Evolutionary conservation across 2,113 vertebrate genomes (phyloP).

Genomic region (Gallinago paraguaiae): DNA sequence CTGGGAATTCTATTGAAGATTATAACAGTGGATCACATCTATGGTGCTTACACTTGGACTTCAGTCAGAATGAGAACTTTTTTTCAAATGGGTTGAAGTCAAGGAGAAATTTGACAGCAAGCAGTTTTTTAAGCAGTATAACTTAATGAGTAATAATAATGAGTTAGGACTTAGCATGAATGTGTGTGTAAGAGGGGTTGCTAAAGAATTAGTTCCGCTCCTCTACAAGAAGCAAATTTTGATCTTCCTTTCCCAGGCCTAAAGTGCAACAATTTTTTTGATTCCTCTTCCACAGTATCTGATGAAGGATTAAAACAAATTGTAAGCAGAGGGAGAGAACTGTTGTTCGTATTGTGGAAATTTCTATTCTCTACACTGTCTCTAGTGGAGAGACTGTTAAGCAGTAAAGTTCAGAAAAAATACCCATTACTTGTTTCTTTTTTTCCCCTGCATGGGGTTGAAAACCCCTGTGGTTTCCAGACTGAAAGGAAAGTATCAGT

Average conservation of each 20-base stretch:
- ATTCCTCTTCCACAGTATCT: not conserved
- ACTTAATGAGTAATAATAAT: not conserved
- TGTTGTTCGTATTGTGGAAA: not conserved
- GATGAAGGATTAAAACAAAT: not conserved
- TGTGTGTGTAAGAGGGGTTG: not conserved
- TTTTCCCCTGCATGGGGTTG: not conserved
- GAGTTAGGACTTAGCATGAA: not conserved
- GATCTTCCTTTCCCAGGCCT: not conserved
- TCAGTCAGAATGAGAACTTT: not conserved
- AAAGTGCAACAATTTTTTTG: not conserved
- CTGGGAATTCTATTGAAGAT: not conserved
- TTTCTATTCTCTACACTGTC: not conserved
- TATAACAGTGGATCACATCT: not conserved
- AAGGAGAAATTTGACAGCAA: not conserved
- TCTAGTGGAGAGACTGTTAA: not conserved
- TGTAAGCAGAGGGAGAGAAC: not conserved
- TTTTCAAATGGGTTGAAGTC: not conserved
- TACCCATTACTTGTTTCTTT: not conserved
- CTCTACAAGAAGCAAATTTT: not conserved
- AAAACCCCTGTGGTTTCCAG: slow-evolving; percentile 42
- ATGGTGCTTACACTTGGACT: not conserved
- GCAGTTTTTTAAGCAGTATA: not conserved
- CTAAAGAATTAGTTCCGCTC: not conserved
- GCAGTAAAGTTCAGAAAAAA: slow-evolving; percentile 10
- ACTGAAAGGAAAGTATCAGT: not conserved